These are phyloP conservation scores for Thalassoma bifasciatum DNA, from an alignment of 2,113 vertebrate species.

Conservation along the genomic window DNA sequence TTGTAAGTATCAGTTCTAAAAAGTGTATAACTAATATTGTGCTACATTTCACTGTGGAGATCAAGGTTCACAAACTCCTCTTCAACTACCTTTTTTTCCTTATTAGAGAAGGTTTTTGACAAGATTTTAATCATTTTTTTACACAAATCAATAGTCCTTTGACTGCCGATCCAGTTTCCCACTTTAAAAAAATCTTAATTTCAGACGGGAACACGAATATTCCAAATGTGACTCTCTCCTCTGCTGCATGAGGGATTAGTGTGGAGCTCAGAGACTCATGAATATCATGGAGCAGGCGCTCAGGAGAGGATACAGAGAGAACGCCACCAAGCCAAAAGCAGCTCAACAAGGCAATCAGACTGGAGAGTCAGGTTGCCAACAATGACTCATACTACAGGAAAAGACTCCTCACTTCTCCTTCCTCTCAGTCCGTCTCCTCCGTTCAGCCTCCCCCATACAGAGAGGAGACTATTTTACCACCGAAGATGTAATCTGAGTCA, in stretches of 20 bases:
- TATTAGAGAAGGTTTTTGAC: neutral
- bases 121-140: neutral
- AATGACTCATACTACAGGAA: conserved; percentile 72
- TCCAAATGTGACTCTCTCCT: conserved; percentile 13
- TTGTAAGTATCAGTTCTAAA: too few species aligned
- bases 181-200: neutral
- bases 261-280: conserved; percentile 41
- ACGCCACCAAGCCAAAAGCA: conserved; percentile 61
- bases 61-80: too few species aligned
- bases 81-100: neutral
- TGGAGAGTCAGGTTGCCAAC: conserved; percentile 67
- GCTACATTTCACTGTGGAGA: too few species aligned
- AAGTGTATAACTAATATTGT: too few species aligned
- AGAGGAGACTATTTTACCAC: conserved; percentile 1
- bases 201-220: neutral
- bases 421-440: conserved; percentile 37
- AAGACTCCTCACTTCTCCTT: conserved; percentile 61
- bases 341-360: conserved; percentile 73
- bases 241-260: conserved; percentile 26
- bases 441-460: neutral
- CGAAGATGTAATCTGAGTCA: conserved; percentile 18
- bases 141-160: neutral
- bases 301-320: conserved; percentile 55
- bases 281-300: conserved; percentile 55
- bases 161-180: neutral